Conservation (phyloP, 2,888 invertebrate genomes). For the Drosophila flavopinicola region DNA sequence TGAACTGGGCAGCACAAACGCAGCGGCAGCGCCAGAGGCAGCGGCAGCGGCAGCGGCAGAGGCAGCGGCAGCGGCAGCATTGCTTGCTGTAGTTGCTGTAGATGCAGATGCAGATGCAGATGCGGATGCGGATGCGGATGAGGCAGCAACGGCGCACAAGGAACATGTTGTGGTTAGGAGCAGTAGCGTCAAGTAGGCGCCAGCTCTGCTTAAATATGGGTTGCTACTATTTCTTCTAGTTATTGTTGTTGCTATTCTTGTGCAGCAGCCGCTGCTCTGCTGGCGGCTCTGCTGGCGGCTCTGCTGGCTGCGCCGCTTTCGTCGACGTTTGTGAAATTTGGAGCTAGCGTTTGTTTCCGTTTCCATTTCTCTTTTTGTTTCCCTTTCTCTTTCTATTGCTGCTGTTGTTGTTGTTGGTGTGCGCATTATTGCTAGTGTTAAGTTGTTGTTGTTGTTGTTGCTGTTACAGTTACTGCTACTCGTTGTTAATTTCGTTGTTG, state of each 20-base stretch:
- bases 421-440: constrained; percentile 23
- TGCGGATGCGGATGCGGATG: constrained; percentile 64
- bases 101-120: constrained; percentile 70
- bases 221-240: constrained; percentile 19
- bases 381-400: constrained; percentile 23
- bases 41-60: constrained; percentile 1
- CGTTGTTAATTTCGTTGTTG: constrained; percentile 44
- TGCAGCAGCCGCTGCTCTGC: constrained; percentile 9
- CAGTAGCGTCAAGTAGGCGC: constrained; percentile 71
- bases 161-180: constrained; percentile 82
- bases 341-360: constrained; percentile 27
- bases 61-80: constrained; percentile 39
- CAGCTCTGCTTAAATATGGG: constrained; percentile 36
- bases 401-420: constrained; percentile 5
- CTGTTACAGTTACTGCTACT: constrained; percentile 36
- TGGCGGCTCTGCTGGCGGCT: constrained; percentile 22
- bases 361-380: constrained; percentile 16
- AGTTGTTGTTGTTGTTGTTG: constrained; percentile 33
- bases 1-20: constrained; percentile 54
- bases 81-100: constrained; percentile 24
- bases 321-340: constrained; percentile 60
- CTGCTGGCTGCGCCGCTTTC: constrained; percentile 45
- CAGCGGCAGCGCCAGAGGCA: constrained; percentile 1
- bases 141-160: constrained; percentile 72
- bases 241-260: constrained; percentile 17